Evolutionary conservation across 2,113 vertebrate species (phyloP).

Genomic region (Microcebus murinus): DNA sequence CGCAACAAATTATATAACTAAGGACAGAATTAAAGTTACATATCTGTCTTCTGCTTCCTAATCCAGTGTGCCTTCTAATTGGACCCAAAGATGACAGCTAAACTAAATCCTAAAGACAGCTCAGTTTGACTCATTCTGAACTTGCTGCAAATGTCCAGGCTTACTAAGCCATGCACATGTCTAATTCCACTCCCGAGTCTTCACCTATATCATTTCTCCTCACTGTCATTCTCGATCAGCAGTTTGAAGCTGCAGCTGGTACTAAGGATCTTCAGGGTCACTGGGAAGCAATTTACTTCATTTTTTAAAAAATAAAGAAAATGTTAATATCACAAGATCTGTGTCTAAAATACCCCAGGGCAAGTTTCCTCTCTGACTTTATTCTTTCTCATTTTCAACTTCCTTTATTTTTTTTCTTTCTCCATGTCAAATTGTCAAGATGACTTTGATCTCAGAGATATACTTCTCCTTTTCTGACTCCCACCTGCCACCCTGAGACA

Average conservation of each 20-base stretch:
- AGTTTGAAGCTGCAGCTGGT: background rate
- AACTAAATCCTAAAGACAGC: conserved; percentile 4
- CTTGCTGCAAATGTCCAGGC: background rate
- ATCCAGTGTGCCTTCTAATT: conserved; percentile 13
- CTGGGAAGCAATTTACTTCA: conserved; percentile 61
- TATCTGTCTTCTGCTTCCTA: background rate
- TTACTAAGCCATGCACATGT: background rate
- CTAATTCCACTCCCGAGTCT: background rate
- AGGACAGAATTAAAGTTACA: conserved; percentile 26
- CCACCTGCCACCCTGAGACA: background rate
- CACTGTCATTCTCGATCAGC: background rate
- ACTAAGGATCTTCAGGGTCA: conserved; percentile 34
- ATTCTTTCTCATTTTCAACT: conserved; percentile 60
- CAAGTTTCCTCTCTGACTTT: conserved; percentile 59
- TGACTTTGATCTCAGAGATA: conserved; percentile 51
- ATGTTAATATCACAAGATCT: conserved; percentile 69
- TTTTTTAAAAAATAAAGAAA: conserved; percentile 56
- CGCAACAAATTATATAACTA: background rate
- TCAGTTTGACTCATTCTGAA: conserved; percentile 28
- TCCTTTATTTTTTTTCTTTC: conserved; percentile 7
- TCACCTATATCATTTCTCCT: background rate
- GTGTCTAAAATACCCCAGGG: conserved; percentile 56
- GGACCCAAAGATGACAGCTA: conserved; percentile 19
- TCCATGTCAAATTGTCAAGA: conserved; percentile 49
- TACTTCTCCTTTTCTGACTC: background rate